Percentiles rank a stretch among this genome's conserved stretches.
Conservation (phyloP, 2,888 invertebrate genomes). For the Spialia ferax region DNA sequence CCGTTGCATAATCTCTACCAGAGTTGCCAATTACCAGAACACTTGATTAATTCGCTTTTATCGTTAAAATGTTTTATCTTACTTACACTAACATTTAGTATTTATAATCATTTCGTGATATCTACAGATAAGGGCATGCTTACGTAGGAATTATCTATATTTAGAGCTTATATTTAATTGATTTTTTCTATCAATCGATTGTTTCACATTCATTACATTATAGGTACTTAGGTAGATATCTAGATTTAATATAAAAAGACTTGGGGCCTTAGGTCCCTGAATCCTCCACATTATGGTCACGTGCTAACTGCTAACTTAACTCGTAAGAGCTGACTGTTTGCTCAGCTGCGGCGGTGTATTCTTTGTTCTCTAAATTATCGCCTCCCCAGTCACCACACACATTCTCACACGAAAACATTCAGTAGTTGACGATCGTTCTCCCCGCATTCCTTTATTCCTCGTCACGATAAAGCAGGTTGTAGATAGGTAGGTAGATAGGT, state of each 20-base stretch:
- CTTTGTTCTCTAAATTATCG: constrained; percentile 83
- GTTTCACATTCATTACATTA: too few relatives aligned
- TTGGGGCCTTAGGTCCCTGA: constrained; percentile 25
- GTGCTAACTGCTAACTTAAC: constrained; percentile 58
- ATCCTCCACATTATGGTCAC: constrained; percentile 51
- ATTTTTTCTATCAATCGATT: neutral
- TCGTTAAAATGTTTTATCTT: constrained; percentile 21
- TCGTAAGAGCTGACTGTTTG: constrained; percentile 72
- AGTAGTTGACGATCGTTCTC: constrained; percentile 54
- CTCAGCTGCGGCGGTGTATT: constrained; percentile 74
- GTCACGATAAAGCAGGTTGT: constrained; percentile 6
- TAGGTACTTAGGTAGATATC: too few relatives aligned
- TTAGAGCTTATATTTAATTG: neutral
- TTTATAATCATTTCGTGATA: constrained; percentile 17
- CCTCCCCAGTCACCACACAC: constrained; percentile 54
- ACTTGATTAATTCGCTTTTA: constrained; percentile 13
- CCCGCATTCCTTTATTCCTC: constrained; percentile 38
- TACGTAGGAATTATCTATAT: neutral
- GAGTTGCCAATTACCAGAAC: constrained; percentile 30
- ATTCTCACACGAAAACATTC: constrained; percentile 49
- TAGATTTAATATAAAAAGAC: too few relatives aligned
- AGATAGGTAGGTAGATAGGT: neutral
- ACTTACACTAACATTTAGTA: constrained; percentile 16
- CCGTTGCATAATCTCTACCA: constrained; percentile 36
- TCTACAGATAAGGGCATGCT: constrained; percentile 37